phyloP scores from a whole-genome alignment of 2,888 invertebrate species.

The Drosophila anceps region DNA sequence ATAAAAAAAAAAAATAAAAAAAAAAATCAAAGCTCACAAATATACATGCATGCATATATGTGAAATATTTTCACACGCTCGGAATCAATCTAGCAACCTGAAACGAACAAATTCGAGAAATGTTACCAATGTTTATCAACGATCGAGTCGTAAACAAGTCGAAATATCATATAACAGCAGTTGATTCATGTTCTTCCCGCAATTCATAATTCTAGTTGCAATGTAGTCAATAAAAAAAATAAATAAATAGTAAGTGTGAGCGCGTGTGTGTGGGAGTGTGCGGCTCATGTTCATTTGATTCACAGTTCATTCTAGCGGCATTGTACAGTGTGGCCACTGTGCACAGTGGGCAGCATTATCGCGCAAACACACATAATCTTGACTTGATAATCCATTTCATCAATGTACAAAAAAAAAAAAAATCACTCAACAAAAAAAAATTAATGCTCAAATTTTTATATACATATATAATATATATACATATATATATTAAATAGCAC shows the following conservation, averaged over 20 bases:
- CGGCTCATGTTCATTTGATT: conserved; percentile 15
- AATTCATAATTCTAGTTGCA: conserved; percentile 11
- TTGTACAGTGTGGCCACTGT: conserved; percentile 3
- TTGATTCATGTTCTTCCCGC: conserved; percentile 17
- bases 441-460: conserved; percentile 11
- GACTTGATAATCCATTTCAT: conserved; percentile 24
- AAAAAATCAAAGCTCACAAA: background rate
- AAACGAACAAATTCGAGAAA: background rate
- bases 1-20: too few species aligned
- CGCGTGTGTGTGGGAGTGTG: background rate
- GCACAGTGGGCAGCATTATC: conserved; percentile 29
- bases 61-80: too few species aligned
- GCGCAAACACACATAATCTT: conserved; percentile 37
- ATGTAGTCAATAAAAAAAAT: conserved; percentile 1
- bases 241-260: background rate
- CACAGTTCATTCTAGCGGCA: conserved; percentile 10
- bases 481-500: conserved; percentile 33
- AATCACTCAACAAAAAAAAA: conserved; percentile 6
- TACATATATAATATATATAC: conserved; percentile 15
- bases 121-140: background rate
- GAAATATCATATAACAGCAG: conserved; percentile 1
- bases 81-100: background rate
- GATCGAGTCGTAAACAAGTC: conserved; percentile 5
- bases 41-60: background rate
- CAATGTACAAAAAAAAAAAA: background rate